Evolutionary conservation across 2,888 invertebrate species (phyloP).

Genomic region (Oligia fasciuncula): DNA sequence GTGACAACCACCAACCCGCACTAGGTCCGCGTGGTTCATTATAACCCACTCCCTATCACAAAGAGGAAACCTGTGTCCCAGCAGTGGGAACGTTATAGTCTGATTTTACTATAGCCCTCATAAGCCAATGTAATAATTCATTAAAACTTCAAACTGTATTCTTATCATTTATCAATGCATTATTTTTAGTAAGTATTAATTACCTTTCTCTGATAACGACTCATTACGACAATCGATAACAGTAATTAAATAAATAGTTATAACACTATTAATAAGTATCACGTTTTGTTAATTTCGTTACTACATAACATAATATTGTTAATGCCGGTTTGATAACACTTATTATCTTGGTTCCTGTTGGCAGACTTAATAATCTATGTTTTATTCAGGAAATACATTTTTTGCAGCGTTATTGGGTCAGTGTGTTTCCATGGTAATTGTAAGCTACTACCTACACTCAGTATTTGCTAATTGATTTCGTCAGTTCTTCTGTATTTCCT

Average conservation of each 20-base stretch:
- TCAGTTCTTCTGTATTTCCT: background rate
- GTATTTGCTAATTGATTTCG: background rate
- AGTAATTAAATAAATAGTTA: slow-evolving; percentile 43
- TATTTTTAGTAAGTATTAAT: slow-evolving; percentile 33
- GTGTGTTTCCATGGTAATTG: slow-evolving; percentile 25
- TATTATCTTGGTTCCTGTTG: slow-evolving; percentile 51
- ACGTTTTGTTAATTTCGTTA: slow-evolving; percentile 27
- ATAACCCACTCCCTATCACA: background rate
- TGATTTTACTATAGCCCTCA: background rate
- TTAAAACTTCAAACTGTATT: background rate
- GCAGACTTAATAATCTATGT: slow-evolving; percentile 29
- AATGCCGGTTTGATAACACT: slow-evolving; percentile 35
- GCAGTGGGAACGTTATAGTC: too few species aligned
- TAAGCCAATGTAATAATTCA: background rate
- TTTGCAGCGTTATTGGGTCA: slow-evolving; percentile 19
- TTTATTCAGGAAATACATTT: slow-evolving; percentile 29
- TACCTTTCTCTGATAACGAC: slow-evolving; percentile 49
- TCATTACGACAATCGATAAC: slow-evolving; percentile 32
- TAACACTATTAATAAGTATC: slow-evolving; percentile 26
- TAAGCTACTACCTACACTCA: too few species aligned
- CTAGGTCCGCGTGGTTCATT: background rate
- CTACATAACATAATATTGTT: background rate
- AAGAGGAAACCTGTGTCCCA: background rate
- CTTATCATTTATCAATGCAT: slow-evolving; percentile 11
- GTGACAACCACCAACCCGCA: background rate